phyloP scores from a whole-genome alignment of 2,888 invertebrate genomes.

The Aporophyla lueneburgensis region DNA sequence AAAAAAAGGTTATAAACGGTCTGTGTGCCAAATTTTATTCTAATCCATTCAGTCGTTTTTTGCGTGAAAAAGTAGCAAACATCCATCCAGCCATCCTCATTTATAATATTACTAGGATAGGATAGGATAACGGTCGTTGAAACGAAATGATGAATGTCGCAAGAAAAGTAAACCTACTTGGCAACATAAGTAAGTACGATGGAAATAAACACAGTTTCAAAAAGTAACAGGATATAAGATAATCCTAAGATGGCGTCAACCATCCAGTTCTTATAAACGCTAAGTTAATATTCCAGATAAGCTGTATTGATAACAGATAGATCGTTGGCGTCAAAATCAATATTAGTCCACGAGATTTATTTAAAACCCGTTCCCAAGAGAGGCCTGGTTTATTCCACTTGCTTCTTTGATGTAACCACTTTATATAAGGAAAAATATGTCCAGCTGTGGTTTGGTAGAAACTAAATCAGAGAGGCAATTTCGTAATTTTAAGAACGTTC shows the following conservation, averaged over 20 bases:
- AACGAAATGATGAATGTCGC: not conserved
- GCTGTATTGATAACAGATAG: slow-evolving; percentile 65
- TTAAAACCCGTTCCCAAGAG: slow-evolving; percentile 70
- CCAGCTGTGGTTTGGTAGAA: not conserved
- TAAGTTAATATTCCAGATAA: slow-evolving; percentile 60
- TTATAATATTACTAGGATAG: too few species aligned
- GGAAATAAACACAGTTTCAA: not conserved
- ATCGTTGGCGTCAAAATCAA: slow-evolving; percentile 68
- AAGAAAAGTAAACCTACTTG: not conserved
- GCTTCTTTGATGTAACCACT: not conserved
- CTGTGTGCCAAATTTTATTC: too few species aligned
- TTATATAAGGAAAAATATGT: not conserved
- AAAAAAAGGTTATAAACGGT: too few species aligned
- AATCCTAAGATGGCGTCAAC: slow-evolving; percentile 54
- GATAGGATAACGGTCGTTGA: not conserved
- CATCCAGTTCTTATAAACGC: slow-evolving; percentile 36
- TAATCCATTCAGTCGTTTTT: too few species aligned
- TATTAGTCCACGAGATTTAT: slow-evolving; percentile 68
- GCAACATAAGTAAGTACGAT: not conserved
- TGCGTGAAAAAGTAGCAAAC: too few species aligned
- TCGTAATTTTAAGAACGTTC: too few species aligned
- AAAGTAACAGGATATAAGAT: slow-evolving; percentile 48
- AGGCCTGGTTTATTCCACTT: slow-evolving; percentile 55
- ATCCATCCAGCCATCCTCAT: too few species aligned
- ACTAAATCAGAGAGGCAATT: not conserved